Base-by-base conservation (phyloP, 2,797 vertebrate genomes). In the Steatocranus sp. region DNA sequence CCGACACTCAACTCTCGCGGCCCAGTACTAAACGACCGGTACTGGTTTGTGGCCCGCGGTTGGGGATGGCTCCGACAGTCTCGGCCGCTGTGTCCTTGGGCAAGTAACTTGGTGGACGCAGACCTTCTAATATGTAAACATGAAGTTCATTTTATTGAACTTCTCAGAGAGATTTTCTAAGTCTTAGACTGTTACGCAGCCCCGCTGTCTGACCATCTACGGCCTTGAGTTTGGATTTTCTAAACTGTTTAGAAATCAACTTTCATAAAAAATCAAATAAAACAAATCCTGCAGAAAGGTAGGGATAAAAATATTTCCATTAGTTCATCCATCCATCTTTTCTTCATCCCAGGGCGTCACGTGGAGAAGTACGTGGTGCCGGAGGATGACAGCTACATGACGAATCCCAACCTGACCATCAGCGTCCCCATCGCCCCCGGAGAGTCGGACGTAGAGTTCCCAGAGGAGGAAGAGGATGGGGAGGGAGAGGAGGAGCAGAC, bases 341-440 rank as follows among this genome's bases (percentile, higher is more conserved):
- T 27, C 12, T 53, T 5, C 4, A 2, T 41, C 12, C 1, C 89
- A 92, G 94, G 91, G 0, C 91, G 95, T 41, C 96, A 92, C 0
- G 86, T 90, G 17, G 97, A 93, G 80, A 97, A 97, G 3, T 96
- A 96, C 58, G 92, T 94, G 14, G 88, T 91, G 3, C 93, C 94
- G 1, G 97, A 97, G 50, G 90, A 97, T 23, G 95, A 97, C 70
- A 97, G 97, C 89, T 97, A 97, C 93, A 93, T 98, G 94, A 96
- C 94, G 15, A 97, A 98, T 84, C 94, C 96, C 1, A 96, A 97
- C 87, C 94, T 97, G 27, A 97, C 97, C 18, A 95, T 99, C 91
- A 97, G 96, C 11, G 98, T 99, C 41, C 98, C 98, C 79, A 99
- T 99, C 15, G 98, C 98, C 1, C 92, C 98, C 30, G 97, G 97